Evolutionary conservation across 2,797 vertebrate species (phyloP), one percentile per base, ranked within the genome.

Genomic region (Anguilla pacifica): DNA sequence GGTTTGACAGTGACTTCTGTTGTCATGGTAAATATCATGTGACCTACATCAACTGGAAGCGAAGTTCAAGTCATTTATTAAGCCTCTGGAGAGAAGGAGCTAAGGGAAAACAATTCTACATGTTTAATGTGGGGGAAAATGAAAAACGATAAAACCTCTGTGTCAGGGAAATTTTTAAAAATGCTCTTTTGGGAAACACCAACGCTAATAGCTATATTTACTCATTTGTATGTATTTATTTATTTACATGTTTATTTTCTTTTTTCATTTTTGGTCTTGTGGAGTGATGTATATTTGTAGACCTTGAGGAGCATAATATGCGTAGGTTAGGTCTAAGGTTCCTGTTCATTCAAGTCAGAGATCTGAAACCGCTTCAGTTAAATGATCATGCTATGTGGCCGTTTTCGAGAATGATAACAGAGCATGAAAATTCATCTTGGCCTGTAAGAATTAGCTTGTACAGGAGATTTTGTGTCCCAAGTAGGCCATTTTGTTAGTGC

Each of bases 11-110:
- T 81, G 19, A 49, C 39, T 25, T 81, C 77, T 81, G 39, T 81
- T n/a, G 77, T 49, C 77, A 81, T 81, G 77, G 77, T 81, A 81
- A 81, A 81, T 81, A 81, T 51, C 46, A 51, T 81, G 39, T 81
- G 77, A 81, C 77, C 77, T 49, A n/a, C 77, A 81, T 81, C 43
- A 81, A 46, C 39, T 49, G 43, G 19, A 81, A 51, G 43, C 11
- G 19, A 51, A 81, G 77, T 81, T 81, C 43, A 43, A 81, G 46
- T 1, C 46, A 11, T 49, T 49, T 81, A 49, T 46, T 19, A n/a
- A 49, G 43, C 77, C 77, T 25, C 46, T 5, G 49, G 77, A 46
- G 39, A n/a, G 43, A 51, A 49, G 43, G 9, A 1, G 3, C 15
- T 43, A 22, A 51, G 35, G 6, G 3, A 15, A 22, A 6, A 74